Conservation (phyloP, 1,140 invertebrate species). For the Bombus soroeensis region DNA sequence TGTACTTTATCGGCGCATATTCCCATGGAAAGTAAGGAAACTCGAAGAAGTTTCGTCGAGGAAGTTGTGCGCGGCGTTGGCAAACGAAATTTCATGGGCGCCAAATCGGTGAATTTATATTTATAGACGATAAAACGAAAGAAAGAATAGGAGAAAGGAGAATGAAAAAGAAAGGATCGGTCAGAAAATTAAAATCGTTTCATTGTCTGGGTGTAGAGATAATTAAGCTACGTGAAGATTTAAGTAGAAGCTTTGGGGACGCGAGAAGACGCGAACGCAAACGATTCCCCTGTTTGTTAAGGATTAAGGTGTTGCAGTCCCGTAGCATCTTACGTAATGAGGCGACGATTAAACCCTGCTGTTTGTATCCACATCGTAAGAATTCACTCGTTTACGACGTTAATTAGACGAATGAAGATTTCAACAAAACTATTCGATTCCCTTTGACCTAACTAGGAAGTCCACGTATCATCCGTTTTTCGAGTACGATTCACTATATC, state of each 20-base stretch:
- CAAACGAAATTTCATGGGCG: neutral
- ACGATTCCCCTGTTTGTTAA: conserved; percentile 35
- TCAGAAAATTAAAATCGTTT: neutral
- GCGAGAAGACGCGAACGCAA: neutral
- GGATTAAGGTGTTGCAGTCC: conserved; percentile 17
- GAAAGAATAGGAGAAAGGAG: no score
- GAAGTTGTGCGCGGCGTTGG: neutral
- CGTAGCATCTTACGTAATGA: neutral
- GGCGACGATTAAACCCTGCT: neutral
- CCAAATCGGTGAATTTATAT: neutral
- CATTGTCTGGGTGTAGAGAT: neutral
- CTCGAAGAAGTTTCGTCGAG: neutral
- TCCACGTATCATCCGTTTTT: no score
- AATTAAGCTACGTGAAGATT: conserved; percentile 1
- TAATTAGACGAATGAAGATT: conserved; percentile 11
- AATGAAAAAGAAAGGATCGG: no score
- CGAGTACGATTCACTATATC: neutral
- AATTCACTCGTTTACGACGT: neutral
- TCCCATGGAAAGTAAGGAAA: neutral
- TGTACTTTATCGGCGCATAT: neutral
- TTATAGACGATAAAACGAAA: neutral
- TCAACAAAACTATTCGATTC: no score
- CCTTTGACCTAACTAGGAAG: no score
- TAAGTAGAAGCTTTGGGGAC: neutral
- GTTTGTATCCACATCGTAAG: neutral